These are phyloP conservation scores for Centroberyx gerrardi DNA, from an alignment of 2,797 vertebrate genomes.

Conservation along the genomic window DNA sequence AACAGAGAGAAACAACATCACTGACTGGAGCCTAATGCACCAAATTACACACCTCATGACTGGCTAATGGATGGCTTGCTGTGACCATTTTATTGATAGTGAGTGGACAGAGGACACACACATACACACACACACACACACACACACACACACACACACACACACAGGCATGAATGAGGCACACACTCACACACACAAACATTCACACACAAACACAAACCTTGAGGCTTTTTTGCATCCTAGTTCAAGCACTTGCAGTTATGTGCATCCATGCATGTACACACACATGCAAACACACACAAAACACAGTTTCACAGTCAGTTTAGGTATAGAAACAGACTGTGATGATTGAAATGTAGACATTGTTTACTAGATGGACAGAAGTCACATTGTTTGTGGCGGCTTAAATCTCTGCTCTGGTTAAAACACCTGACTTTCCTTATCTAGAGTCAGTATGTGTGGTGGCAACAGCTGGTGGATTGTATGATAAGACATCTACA, in stretches of 20 bases:
- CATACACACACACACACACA: neutral
- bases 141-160: neutral
- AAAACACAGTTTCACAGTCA: neutral
- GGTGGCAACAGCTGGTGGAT: too few relatives aligned
- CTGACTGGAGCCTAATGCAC: slow-evolving; percentile 27
- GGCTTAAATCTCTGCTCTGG: too few relatives aligned
- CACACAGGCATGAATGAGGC: neutral
- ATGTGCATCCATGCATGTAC: neutral
- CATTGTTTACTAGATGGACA: neutral
- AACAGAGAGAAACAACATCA: slow-evolving; percentile 12
- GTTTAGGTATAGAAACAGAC: too few relatives aligned
- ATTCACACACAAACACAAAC: neutral
- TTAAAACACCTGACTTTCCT: too few relatives aligned
- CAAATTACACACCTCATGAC: slow-evolving; percentile 41
- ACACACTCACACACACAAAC: neutral
- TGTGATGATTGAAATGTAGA: neutral
- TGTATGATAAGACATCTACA: too few relatives aligned
- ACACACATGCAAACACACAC: neutral
- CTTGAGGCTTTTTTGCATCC: neutral
- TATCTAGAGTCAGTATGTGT: too few relatives aligned
- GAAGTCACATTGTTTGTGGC: neutral
- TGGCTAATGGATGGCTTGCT: slow-evolving; percentile 33
- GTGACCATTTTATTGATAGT: slow-evolving; percentile 30
- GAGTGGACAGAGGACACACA: slow-evolving; percentile 1
- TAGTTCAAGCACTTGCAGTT: neutral